Evolutionary conservation across 2,888 invertebrate genomes (phyloP), one percentile per base, ranked within the genome.

Genomic region (Chirona hameri): DNA sequence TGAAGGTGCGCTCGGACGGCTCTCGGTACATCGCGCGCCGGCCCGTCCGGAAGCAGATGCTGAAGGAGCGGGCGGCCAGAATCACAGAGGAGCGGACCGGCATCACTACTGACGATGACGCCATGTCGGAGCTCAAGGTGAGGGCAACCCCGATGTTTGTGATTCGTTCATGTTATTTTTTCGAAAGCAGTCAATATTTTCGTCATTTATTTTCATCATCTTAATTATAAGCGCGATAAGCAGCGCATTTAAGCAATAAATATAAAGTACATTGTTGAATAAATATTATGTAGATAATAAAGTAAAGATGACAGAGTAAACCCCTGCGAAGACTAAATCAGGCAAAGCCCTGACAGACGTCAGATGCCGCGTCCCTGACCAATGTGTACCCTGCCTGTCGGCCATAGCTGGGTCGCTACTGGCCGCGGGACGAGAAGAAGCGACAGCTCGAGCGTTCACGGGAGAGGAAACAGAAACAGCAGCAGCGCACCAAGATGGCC

Each of bases 351-450:
- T 39, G 39, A 39, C 39, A 39, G 39, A 5, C 39, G 39, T 39
- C 39, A 39, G 39, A 39, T 39, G 39, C 39, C 39, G 39, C n/a
- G 18, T 52, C 12, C 7, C 52, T 52, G 52, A 52, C 12, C 52
- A 15, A 18, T 52, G 1, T 52, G 1, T 52, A 12, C 12, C 52
- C 52, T 18, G 52, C 18, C 7, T 52, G 52, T 60, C 24, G 18
- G 18, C 21, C 29, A 0, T 85, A 90, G 90, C 89, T 90, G 27
- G 94, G 94, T 10, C 90, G 93, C 55, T 94, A 93, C 87, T 94
- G 94, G 93, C 91, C 91, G 9, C 92, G 92, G 87, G 93, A 93
- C 85, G 94, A 94, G 85, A 90, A 93, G 5, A 93, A 93, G 86
- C 89, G 91, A 79, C 94, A 94, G 85, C 87, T 93, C 86, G 94